Conservation (phyloP, 1,140 invertebrate species). For the Drosophila repletoides region DNA sequence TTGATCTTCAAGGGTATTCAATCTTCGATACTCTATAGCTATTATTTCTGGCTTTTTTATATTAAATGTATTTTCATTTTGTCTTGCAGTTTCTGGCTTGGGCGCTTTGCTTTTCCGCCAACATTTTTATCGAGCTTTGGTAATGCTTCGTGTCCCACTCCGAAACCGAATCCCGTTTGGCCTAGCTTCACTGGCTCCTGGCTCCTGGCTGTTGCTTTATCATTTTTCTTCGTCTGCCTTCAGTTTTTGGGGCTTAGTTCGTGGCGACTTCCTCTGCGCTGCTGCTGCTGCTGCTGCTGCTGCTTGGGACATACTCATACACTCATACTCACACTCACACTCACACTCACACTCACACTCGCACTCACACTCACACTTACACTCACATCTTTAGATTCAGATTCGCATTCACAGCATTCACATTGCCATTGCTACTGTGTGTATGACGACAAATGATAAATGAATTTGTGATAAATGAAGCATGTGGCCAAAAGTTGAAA, state of each 20-base stretch:
- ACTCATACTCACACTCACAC: neutral
- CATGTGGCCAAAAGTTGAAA: slow-evolving; percentile 80
- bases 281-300: slow-evolving; percentile 12
- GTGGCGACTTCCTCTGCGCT: slow-evolving; percentile 27
- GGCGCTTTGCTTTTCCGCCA: slow-evolving; percentile 39
- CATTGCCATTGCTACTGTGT: slow-evolving; percentile 31
- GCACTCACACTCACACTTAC: neutral
- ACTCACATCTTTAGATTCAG: slow-evolving; percentile 15
- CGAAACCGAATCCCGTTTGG: neutral
- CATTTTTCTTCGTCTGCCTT: slow-evolving; percentile 50
- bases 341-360: slow-evolving; percentile 1
- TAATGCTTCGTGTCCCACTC: neutral
- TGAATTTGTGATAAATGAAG: slow-evolving; percentile 74
- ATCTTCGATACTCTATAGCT: neutral
- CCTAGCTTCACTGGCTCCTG: neutral
- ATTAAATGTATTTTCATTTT: slow-evolving; percentile 23
- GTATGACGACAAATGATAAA: slow-evolving; percentile 57
- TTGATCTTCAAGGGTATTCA: slow-evolving; percentile 9
- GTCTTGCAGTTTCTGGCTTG: slow-evolving; percentile 19
- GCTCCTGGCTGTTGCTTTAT: slow-evolving; percentile 40
- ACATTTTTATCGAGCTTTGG: slow-evolving; percentile 49
- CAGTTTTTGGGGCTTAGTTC: slow-evolving; percentile 35
- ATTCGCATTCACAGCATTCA: slow-evolving; percentile 36
- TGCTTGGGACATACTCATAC: neutral
- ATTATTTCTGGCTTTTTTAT: neutral